phyloP scores from a whole-genome alignment of 2,797 vertebrate species.

The Varecia variegata region DNA sequence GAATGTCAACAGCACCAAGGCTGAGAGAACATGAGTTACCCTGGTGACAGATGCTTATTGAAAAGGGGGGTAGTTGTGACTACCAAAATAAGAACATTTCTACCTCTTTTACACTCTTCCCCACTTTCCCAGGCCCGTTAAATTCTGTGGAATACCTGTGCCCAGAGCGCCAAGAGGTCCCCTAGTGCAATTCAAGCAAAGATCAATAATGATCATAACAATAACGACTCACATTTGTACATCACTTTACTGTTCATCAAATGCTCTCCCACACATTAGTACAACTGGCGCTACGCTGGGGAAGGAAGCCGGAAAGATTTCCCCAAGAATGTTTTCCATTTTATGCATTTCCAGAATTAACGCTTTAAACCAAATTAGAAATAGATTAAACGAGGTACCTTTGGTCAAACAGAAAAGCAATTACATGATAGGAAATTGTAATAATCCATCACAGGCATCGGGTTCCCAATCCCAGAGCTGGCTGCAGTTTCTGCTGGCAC shows the following conservation, averaged over 20 bases:
- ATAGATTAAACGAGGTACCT: constrained; percentile 71
- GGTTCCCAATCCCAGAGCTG: not conserved
- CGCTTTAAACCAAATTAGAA: constrained; percentile 75
- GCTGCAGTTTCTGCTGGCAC: not conserved
- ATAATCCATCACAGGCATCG: constrained; percentile 63
- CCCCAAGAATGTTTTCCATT: constrained; percentile 62
- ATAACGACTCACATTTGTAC: not conserved
- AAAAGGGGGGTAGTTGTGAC: not conserved
- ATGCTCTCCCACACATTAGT: not conserved
- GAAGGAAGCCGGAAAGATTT: constrained; percentile 43
- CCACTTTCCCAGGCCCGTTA: not conserved
- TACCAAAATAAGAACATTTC: constrained; percentile 17
- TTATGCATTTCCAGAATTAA: constrained; percentile 63
- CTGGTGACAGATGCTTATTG: constrained; percentile 48
- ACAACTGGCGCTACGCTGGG: not conserved
- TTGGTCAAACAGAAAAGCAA: constrained; percentile 77
- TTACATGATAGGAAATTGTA: constrained; percentile 74
- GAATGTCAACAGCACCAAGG: rapidly evolving
- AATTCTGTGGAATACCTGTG: not conserved
- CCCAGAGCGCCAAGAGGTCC: not conserved
- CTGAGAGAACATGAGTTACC: not conserved
- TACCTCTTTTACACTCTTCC: not conserved
- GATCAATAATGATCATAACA: constrained; percentile 32
- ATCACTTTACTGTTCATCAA: not conserved
- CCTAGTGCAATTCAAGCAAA: not conserved